A percentile compares a stretch with the other conserved stretches of the same genome.
Evolutionary conservation across 2,888 invertebrate genomes (phyloP).

Genomic region (Drosophila phalerata): DNA sequence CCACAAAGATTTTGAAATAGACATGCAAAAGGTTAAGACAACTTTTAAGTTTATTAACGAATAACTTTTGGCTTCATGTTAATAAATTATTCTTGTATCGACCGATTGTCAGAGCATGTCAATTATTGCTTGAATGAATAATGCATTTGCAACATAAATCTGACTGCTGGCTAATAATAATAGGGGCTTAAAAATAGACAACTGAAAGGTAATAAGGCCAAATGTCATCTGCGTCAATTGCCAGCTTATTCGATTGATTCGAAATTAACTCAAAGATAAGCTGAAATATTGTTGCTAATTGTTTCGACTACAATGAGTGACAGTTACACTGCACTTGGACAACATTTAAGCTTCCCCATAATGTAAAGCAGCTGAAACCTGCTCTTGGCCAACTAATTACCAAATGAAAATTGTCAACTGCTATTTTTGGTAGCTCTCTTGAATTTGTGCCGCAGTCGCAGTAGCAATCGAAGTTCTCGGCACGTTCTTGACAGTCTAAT

Average conservation of each 20-base stretch:
- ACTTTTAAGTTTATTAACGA: slow-evolving; percentile 4
- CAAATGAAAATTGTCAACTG: slow-evolving; percentile 55
- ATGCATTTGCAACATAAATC: slow-evolving; percentile 25
- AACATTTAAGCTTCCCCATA: neutral
- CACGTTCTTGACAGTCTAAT: slow-evolving; percentile 68
- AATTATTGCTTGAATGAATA: slow-evolving; percentile 8
- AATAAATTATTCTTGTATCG: neutral
- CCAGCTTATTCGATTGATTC: slow-evolving; percentile 4
- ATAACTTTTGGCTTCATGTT: neutral
- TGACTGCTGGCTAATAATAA: slow-evolving; percentile 2
- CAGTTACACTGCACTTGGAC: neutral
- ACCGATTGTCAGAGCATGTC: neutral
- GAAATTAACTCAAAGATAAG: slow-evolving; percentile 19
- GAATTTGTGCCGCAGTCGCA: slow-evolving; percentile 24
- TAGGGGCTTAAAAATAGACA: slow-evolving; percentile 3
- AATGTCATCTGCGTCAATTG: slow-evolving; percentile 23
- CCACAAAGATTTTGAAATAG: slow-evolving; percentile 5
- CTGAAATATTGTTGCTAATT: slow-evolving; percentile 4
- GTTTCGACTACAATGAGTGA: neutral
- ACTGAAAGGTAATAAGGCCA: neutral
- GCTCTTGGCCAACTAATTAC: slow-evolving; percentile 40
- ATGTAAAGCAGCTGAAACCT: slow-evolving; percentile 6
- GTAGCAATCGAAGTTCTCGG: slow-evolving; percentile 50
- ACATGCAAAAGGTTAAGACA: slow-evolving; percentile 36
- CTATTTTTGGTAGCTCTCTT: slow-evolving; percentile 31